phyloP scores from a whole-genome alignment of 2,888 invertebrate genomes.

The Dasysyrphus albostriatus region DNA sequence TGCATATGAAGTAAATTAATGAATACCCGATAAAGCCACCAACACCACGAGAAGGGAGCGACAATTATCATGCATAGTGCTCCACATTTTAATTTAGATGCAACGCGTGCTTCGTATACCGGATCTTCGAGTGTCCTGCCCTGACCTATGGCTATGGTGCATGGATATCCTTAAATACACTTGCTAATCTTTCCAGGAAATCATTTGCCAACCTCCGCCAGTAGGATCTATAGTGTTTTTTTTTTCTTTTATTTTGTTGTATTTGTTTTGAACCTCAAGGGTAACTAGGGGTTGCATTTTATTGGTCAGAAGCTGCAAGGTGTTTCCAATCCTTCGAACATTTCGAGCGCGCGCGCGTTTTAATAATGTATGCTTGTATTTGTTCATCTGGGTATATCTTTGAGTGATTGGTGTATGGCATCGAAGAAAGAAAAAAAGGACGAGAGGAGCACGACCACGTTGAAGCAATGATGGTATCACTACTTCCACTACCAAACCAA shows the following conservation, averaged over 20 bases:
- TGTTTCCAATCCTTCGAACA: constrained; percentile 55
- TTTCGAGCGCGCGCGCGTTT: constrained; percentile 54
- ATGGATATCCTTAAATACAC: constrained; percentile 43
- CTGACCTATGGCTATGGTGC: constrained; percentile 54
- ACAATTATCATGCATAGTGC: constrained; percentile 64
- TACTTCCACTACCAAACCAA: neutral
- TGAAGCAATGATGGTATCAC: constrained; percentile 41
- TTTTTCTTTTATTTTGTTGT: constrained; percentile 2
- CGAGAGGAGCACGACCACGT: constrained; percentile 49
- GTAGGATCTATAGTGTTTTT: constrained; percentile 26
- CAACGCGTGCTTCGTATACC: constrained; percentile 33
- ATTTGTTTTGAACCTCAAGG: constrained; percentile 38
- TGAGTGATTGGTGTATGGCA: constrained; percentile 71
- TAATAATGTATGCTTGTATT: constrained; percentile 28
- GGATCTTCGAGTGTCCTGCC: constrained; percentile 29
- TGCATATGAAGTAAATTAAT: constrained; percentile 73
- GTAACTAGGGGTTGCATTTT: constrained; percentile 39
- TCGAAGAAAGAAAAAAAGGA: constrained; percentile 70
- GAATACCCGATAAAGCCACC: constrained; percentile 47
- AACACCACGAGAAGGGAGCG: constrained; percentile 7
- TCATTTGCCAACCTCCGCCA: constrained; percentile 58
- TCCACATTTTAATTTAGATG: constrained; percentile 27
- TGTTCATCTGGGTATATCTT: constrained; percentile 37
- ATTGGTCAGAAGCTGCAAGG: constrained; percentile 70
- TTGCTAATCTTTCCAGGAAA: constrained; percentile 58